Conservation (phyloP, 2,888 invertebrate genomes). For the Slavum lentiscoides region DNA sequence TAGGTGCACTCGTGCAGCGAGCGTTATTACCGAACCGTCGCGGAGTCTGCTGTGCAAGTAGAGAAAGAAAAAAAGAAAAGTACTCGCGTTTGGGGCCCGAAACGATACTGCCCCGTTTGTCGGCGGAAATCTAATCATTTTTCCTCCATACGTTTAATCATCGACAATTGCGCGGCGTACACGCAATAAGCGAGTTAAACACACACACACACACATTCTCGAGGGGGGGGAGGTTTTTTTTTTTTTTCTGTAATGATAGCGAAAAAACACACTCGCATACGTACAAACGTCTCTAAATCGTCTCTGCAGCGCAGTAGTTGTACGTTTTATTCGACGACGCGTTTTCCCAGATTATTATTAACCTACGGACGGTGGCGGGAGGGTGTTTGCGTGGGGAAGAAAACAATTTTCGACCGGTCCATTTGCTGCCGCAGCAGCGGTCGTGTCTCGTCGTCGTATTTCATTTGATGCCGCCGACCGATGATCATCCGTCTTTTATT, state of each 20-base stretch:
- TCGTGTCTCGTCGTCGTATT: no score
- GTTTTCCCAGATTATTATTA: constrained; percentile 48
- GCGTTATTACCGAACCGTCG: no score
- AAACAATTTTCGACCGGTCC: constrained; percentile 47
- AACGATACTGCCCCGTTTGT: background rate
- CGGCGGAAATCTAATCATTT: constrained; percentile 27
- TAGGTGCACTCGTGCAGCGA: no score
- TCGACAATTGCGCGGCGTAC: background rate
- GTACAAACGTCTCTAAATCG: no score
- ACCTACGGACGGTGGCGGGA: background rate
- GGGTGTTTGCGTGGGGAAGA: background rate
- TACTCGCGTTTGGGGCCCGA: no score
- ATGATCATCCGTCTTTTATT: no score
- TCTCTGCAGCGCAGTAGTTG: no score
- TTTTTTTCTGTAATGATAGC: background rate
- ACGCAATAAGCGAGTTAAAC: background rate
- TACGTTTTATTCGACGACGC: background rate
- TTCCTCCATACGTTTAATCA: constrained; percentile 8
- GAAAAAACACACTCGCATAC: background rate
- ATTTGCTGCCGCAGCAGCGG: constrained; percentile 14
- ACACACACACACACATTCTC: constrained; percentile 9
- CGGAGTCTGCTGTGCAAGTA: no score
- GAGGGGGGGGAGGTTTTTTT: background rate
- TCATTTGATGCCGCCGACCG: no score
- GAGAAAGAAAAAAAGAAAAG: no score